A percentile compares a stretch with the other conserved stretches of the same genome.
phyloP scores from a whole-genome alignment of 2,797 vertebrate species.

The Sparus aurata region DNA sequence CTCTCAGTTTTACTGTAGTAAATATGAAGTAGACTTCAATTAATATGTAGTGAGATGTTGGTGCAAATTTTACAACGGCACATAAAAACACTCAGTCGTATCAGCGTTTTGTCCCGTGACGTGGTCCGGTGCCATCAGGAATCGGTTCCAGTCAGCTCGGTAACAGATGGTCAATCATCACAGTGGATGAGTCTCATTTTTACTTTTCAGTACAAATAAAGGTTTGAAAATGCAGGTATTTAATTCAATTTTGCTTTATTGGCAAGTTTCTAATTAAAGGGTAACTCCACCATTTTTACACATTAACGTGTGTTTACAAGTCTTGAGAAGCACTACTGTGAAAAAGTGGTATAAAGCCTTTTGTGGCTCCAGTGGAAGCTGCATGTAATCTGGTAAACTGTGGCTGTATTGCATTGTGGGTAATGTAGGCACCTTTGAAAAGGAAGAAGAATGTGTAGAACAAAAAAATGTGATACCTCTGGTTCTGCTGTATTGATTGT shows the following conservation, averaged over 20 bases:
- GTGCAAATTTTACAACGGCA: not conserved
- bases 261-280: not conserved
- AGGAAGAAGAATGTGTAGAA: no score
- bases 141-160: not conserved
- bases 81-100: not conserved
- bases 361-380: no score
- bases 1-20: not conserved
- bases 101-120: not conserved
- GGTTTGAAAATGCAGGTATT: not conserved
- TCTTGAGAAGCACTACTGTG: no score
- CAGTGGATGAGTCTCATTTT: not conserved
- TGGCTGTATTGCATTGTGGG: no score
- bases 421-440: no score
- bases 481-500: no score
- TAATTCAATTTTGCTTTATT: not conserved
- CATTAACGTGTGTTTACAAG: no score
- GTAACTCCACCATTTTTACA: no score
- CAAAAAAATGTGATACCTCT: no score
- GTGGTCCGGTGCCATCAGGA: not conserved
- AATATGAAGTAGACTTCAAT: not conserved
- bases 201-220: not conserved
- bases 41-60: not conserved
- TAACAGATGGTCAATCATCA: slow-evolving; percentile 17
- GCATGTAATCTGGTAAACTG: no score
- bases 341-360: no score